These are phyloP conservation scores for Leptobrachium ailaonicum DNA, from an alignment of 2,113 vertebrate species.

Conservation along the genomic window DNA sequence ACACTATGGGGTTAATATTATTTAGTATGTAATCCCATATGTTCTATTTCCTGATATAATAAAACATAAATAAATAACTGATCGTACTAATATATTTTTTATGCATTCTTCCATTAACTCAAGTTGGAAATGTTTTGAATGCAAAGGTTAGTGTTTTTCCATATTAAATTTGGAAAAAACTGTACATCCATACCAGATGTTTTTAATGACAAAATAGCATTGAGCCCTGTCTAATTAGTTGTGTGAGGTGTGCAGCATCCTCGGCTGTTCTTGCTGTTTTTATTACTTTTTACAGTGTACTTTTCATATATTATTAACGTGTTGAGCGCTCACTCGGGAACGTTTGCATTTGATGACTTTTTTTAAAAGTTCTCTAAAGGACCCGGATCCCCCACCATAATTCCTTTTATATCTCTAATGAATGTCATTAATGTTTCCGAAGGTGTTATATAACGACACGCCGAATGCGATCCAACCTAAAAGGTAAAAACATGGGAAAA, in stretches of 20 bases:
- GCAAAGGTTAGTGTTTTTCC: no score
- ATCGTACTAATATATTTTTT: no score
- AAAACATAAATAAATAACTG: no score
- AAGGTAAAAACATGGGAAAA: no score
- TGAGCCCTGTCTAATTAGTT: background rate
- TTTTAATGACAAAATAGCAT: background rate
- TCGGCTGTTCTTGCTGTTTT: background rate
- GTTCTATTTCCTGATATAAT: no score
- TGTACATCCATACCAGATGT: no score
- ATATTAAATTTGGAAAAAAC: no score
- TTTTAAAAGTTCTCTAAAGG: background rate
- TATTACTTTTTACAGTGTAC: background rate
- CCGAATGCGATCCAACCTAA: background rate
- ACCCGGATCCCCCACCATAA: background rate
- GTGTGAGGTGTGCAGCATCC: background rate
- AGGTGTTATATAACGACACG: background rate
- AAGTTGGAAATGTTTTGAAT: no score
- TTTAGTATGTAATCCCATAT: no score
- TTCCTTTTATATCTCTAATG: background rate
- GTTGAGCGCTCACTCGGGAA: background rate
- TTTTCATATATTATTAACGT: background rate
- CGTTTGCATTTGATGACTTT: background rate
- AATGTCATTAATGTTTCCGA: background rate
- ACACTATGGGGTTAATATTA: no score
- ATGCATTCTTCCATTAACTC: no score